Conservation (phyloP, 2,113 vertebrate species). For the Crotalus helleri region DNA sequence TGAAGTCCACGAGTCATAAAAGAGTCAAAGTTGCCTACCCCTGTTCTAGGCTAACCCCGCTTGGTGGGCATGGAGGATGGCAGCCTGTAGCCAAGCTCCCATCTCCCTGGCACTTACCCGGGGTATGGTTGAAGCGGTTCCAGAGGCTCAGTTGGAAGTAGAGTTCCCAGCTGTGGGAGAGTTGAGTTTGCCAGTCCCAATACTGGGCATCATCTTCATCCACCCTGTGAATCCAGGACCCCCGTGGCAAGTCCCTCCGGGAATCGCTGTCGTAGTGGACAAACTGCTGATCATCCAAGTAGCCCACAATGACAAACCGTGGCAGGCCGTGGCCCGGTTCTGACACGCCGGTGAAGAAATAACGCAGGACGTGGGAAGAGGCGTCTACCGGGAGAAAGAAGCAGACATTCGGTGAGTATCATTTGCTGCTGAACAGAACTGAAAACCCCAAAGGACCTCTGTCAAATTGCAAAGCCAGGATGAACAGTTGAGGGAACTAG, state of each 20-base stretch:
- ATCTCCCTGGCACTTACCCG: not conserved
- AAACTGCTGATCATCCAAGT: slow-evolving; percentile 20
- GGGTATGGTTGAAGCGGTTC: slow-evolving; percentile 33
- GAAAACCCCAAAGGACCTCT: not conserved
- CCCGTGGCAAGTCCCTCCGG: not conserved
- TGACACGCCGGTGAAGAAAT: not conserved
- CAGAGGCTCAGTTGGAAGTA: rapidly evolving
- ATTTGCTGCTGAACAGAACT: not conserved
- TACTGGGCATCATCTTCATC: rapidly evolving
- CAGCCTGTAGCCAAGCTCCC: not conserved
- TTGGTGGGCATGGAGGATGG: not conserved
- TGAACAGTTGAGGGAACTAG: no score
- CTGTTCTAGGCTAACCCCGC: not conserved
- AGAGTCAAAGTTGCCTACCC: no score
- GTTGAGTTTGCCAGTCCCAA: rapidly evolving
- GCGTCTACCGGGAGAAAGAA: not conserved
- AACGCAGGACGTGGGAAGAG: not conserved
- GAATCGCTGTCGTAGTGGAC: slow-evolving; percentile 12
- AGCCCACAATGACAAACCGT: not conserved
- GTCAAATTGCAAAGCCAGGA: not conserved
- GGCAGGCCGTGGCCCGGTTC: not conserved
- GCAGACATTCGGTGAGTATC: not conserved
- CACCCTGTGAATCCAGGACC: slow-evolving; percentile 17
- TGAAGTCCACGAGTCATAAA: no score
- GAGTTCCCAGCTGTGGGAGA: not conserved